These are phyloP conservation scores for Dissostichus mawsoni DNA, from an alignment of 2,113 vertebrate genomes.

Conservation along the genomic window DNA sequence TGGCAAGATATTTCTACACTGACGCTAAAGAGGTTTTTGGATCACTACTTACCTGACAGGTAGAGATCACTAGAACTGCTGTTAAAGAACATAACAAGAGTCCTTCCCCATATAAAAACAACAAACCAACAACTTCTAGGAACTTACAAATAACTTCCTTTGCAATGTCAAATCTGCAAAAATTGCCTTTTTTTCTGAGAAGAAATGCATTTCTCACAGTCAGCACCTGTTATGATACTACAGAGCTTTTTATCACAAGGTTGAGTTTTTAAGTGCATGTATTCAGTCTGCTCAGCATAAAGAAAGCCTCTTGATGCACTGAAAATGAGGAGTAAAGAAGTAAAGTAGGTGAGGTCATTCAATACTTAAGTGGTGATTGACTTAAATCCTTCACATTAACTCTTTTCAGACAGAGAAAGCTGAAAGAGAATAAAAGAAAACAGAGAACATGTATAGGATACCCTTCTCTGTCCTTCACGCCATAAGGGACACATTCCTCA, in stretches of 20 bases:
- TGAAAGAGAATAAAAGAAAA: conserved; percentile 18
- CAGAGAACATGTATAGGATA: conserved; percentile 52
- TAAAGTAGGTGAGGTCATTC: conserved; percentile 32
- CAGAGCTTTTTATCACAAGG: background rate
- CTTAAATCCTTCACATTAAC: too few relatives aligned
- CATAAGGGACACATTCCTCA: conserved; percentile 58
- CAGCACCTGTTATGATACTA: conserved; percentile 4
- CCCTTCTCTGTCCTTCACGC: conserved; percentile 69
- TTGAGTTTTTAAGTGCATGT: conserved; percentile 20
- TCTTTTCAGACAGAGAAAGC: conserved; percentile 11
- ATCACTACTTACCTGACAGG: background rate
- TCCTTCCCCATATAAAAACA: background rate
- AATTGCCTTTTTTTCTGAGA: background rate
- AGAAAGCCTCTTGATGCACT: conserved; percentile 3
- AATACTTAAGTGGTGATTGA: conserved; percentile 37
- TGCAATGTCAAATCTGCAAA: conserved; percentile 14
- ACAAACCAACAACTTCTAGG: background rate
- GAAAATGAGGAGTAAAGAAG: conserved; percentile 15
- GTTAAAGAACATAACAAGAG: background rate
- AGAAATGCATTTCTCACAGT: background rate
- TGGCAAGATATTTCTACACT: background rate
- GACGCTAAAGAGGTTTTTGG: background rate
- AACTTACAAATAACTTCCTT: background rate
- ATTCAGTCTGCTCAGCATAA: conserved; percentile 14
- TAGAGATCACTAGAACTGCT: background rate